Percentiles rank a stretch among this genome's conserved stretches.
These are phyloP conservation scores for Baryphthengus martii DNA, from an alignment of 2,113 vertebrate genomes.

Conservation along the genomic window DNA sequence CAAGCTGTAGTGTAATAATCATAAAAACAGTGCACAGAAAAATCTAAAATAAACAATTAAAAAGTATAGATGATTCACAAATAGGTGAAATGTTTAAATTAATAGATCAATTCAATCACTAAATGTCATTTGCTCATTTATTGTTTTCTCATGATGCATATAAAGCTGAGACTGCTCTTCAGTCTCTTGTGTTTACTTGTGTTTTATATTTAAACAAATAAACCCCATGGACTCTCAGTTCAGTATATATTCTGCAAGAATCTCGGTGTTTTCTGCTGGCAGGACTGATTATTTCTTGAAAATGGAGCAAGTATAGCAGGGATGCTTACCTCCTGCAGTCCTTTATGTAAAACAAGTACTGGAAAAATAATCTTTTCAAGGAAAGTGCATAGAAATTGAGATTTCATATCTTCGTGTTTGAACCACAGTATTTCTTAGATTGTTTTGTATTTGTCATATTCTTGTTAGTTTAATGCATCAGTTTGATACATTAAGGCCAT, in stretches of 20 bases:
- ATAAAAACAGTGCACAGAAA: not conserved
- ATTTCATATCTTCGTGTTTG: not conserved
- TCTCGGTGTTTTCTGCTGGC: not conserved
- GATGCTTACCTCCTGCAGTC: not conserved
- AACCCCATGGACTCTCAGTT: not conserved
- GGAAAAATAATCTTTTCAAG: not conserved
- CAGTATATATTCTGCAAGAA: not conserved
- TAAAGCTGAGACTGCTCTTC: not conserved
- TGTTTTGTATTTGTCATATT: not conserved
- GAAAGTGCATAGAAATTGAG: not conserved
- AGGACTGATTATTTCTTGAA: slow-evolving; percentile 2
- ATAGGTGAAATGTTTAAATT: not conserved
- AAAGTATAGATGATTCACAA: not conserved
- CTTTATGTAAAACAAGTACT: not conserved
- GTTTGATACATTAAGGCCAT: not conserved
- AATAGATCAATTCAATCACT: not conserved
- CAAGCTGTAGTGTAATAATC: not conserved
- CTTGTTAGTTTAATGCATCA: not conserved
- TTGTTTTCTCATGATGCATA: not conserved
- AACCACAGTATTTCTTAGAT: not conserved
- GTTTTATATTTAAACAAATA: not conserved
- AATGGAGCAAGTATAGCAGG: not conserved
- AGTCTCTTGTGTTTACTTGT: not conserved
- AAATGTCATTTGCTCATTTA: not conserved
- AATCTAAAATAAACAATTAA: not conserved